Evolutionary conservation across 1,140 invertebrate genomes (phyloP), one percentile per base, ranked within the genome.

Genomic region (Acromyrmex echinatior): DNA sequence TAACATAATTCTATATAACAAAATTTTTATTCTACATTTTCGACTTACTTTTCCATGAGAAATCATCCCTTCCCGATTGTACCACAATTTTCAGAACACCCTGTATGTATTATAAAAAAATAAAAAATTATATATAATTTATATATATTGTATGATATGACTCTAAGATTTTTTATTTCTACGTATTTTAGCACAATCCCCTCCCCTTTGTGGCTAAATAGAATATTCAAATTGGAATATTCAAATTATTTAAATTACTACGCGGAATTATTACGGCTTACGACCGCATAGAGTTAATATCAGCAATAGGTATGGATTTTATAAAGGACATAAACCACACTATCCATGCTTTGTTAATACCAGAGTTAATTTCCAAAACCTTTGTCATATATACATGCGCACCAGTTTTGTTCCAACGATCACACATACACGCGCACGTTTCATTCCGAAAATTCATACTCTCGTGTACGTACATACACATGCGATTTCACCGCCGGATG

Each of bases 291-390:
- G 14, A 49, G 2, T 76, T 74, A 16, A 63, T 84, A 74, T 74
- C 51, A 35, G 9, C 14, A n/a, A 70, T 62, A 74, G 35, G 1
- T 45, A 31, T 39, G 12, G 35, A 45, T 35, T 39, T 45, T 14
- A 49, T 39, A 53, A 45, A 56, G 39, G 6, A 39, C 16, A 35
- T 45, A 49, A 60, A 25, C 39, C 39, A 21, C 21, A 45, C 31
- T 18, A 35, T 39, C 45, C 49, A 16, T 21, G 18, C 51, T 25
- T 73, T 58, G 21, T 39, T 60, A 28, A 28, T 49, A 28, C 6
- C 25, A 25, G 35, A 21, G 18, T 62, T 51, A 84, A 76, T 49
- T 74, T 28, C 39, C 58, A 63, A 76, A 84, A 76, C 28, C 39
- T 6, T 60, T 62, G 68, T 49, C 18, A 18, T 18, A 39, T 35